Base-by-base conservation (phyloP, 30 jellyfish, hydroid and myxozoan genomes). In the Hydra vulgaris region DNA sequence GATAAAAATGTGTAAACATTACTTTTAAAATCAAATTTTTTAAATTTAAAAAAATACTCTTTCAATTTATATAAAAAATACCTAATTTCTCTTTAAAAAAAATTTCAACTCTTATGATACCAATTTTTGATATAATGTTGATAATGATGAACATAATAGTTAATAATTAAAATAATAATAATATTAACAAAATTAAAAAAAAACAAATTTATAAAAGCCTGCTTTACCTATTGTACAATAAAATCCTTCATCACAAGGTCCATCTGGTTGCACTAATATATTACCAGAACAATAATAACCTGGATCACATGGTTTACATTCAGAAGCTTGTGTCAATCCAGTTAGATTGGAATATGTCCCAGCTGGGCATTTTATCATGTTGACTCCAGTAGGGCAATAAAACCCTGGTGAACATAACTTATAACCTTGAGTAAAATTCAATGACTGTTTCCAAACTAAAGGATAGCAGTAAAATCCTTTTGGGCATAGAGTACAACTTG, bases 291-390 rank as follows among this genome's bases (percentile, higher is more conserved):
- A 94, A 71, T 84, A 94, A 15, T 56, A 26, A 3, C 99, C 99
- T 55, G 95, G 95, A 68, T 80, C 95, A 76, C 99, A 94, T 56
- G 76, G 83, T 75, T 79, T 77, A 79, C 99, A 94, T 53, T 94
- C 90, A 67, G 75, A 27, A 17, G 74, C 99, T 7, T 76, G 23
- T 19, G 56, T 70, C 23, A 88, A 83, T 18, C 92, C 75, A 15
- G 99, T 87, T 75, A 81, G 78, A 76, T 88, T 94, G 84, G 97
- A 88, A 85, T 82, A 94, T 18, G 99, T 87, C 8, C 99, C 99
- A 16, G 96, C 84, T 15, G 99, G 99, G 84, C 99, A 94, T 22
- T 82, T 85, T 56, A 26, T 84, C 87, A 82, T 61, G 70, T 78
- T 81, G 20, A 90, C 71, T n/a, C 96, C 96, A 22, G 96, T 94